phyloP scores from a whole-genome alignment of 1,140 invertebrate species.

The Drosophila bocqueti region DNA sequence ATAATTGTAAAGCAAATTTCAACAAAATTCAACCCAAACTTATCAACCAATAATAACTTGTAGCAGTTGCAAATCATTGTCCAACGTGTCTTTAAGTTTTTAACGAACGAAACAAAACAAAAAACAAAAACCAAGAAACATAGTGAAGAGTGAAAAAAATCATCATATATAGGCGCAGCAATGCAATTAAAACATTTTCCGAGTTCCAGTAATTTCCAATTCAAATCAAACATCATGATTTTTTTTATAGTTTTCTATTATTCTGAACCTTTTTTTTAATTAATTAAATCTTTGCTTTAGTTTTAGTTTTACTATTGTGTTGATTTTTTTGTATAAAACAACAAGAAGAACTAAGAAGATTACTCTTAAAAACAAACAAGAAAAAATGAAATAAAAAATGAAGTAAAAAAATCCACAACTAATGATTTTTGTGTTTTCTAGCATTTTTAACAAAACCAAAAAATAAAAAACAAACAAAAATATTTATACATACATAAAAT shows the following conservation, averaged over 20 bases:
- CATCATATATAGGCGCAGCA: conserved; percentile 54
- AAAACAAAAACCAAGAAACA: conserved; percentile 9
- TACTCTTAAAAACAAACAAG: conserved; percentile 53
- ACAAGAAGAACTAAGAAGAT: conserved; percentile 59
- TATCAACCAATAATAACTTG: conserved; percentile 49
- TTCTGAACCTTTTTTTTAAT: conserved; percentile 58
- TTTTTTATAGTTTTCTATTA: conserved; percentile 43
- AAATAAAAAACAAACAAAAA: conserved; percentile 17
- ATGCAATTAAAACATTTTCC: conserved; percentile 53
- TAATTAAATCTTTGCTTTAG: conserved; percentile 71
- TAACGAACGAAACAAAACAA: conserved; percentile 67
- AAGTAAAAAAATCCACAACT: conserved; percentile 51
- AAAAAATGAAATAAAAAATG: conserved; percentile 70
- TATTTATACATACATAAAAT: conserved; percentile 29
- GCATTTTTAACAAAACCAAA: conserved; percentile 35
- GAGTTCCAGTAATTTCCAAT: conserved; percentile 43
- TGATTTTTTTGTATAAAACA: conserved; percentile 75
- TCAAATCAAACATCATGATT: conserved; percentile 36
- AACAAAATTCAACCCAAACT: conserved; percentile 29
- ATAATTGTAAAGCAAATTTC: conserved; percentile 58
- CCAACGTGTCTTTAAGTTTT: conserved; percentile 79
- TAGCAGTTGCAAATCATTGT: conserved; percentile 71
- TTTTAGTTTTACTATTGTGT: conserved; percentile 76
- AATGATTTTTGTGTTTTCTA: conserved; percentile 43
- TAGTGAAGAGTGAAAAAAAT: conserved; percentile 12